A percentile compares a stretch with the other conserved stretches of the same genome.
Conservation (phyloP, 2,113 vertebrate genomes). For the Proterorhinus semilunaris region DNA sequence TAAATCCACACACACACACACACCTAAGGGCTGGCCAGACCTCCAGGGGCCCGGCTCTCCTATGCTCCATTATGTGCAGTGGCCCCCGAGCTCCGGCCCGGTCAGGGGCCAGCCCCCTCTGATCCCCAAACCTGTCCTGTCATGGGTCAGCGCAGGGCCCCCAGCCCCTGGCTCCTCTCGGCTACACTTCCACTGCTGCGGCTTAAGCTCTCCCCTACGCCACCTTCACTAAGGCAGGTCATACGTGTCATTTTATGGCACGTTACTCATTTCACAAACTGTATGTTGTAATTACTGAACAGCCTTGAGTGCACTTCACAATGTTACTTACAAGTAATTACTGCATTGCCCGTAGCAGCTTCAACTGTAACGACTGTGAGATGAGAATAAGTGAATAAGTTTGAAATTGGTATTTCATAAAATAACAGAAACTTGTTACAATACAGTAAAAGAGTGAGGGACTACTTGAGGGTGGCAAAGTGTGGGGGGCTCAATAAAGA, state of each 20-base stretch:
- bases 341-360: too few species aligned
- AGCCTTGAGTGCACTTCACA: too few species aligned
- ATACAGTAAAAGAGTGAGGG: too few species aligned
- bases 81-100: constrained; percentile 68
- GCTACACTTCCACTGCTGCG: constrained; percentile 71
- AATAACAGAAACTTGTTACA: too few species aligned
- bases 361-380: too few species aligned
- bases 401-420: too few species aligned
- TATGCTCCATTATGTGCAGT: constrained; percentile 71
- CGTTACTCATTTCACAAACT: neutral
- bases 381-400: too few species aligned
- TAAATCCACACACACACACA: constrained; percentile 66
- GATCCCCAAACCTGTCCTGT: constrained; percentile 84
- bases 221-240: constrained; percentile 74
- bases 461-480: too few species aligned
- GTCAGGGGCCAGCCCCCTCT: constrained; percentile 82
- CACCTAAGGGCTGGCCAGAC: constrained; percentile 11
- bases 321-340: too few species aligned
- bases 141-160: constrained; percentile 90
- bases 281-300: neutral
- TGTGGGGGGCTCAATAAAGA: too few species aligned
- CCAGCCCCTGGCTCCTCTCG: constrained; percentile 74
- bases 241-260: constrained; percentile 46
- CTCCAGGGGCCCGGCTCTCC: constrained; percentile 42
- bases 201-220: constrained; percentile 50